These are phyloP conservation scores for Zoroaster sp. DNA, from an alignment of 53 echinoderm and acorn worm genomes.

Conservation along the genomic window DNA sequence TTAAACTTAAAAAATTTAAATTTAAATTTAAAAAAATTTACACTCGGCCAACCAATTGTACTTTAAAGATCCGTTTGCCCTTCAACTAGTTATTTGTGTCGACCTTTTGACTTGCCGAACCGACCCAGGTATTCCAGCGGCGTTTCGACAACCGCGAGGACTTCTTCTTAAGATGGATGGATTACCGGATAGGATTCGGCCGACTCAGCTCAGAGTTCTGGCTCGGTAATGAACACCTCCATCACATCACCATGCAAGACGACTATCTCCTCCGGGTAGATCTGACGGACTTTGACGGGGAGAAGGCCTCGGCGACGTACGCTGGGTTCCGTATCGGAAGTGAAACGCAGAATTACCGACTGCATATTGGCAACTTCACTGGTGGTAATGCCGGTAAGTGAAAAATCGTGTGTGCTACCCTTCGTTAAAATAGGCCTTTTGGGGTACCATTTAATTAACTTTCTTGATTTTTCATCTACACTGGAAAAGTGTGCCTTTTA, in stretches of 20 bases:
- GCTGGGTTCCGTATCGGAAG: conserved; percentile 45
- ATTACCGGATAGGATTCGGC: conserved; percentile 57
- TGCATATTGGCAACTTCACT: conserved; percentile 26
- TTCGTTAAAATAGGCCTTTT: no score
- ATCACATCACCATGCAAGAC: conserved; percentile 56
- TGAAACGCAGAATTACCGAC: conserved; percentile 46
- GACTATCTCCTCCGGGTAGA: conserved; percentile 43
- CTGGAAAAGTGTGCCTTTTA: no score
- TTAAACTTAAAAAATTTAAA: no score
- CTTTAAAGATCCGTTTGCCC: no score
- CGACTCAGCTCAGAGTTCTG: conserved; percentile 56
- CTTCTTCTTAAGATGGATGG: conserved; percentile 40
- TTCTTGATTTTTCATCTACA: no score
- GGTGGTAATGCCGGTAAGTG: conserved; percentile 57
- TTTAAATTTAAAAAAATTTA: no score
- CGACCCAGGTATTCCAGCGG: conserved; percentile 51
- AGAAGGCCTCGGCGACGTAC: conserved; percentile 21
- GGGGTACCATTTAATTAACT: neutral
- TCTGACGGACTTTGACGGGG: conserved; percentile 39
- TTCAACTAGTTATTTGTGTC: no score
- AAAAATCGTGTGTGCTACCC: no score
- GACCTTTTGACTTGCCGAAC: neutral
- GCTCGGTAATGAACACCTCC: conserved; percentile 54
- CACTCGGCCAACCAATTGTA: no score
- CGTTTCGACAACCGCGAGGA: conserved; percentile 25